These are phyloP conservation scores for Cyclophora albipunctata DNA, from an alignment of 2,888 invertebrate genomes.

Conservation along the genomic window DNA sequence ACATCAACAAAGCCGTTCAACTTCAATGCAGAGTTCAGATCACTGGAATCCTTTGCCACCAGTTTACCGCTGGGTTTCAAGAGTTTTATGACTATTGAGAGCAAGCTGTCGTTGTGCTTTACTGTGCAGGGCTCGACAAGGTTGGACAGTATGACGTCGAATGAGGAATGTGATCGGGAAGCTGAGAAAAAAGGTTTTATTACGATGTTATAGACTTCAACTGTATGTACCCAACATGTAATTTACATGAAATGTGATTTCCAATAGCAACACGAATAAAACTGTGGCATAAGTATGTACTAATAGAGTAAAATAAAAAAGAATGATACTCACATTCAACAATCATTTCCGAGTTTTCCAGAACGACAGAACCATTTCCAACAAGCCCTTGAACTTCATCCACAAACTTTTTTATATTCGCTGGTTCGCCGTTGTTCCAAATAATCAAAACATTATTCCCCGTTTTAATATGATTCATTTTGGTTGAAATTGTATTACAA, in stretches of 20 bases:
- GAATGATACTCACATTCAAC: slow-evolving; percentile 67
- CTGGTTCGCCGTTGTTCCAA: slow-evolving; percentile 69
- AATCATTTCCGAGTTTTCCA: slow-evolving; percentile 78
- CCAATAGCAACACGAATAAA: too few relatives aligned
- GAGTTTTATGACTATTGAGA: slow-evolving; percentile 75
- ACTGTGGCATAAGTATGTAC: too few relatives aligned
- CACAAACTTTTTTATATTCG: slow-evolving; percentile 68
- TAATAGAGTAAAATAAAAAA: too few relatives aligned
- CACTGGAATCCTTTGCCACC: slow-evolving; percentile 62
- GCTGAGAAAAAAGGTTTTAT: slow-evolving; percentile 46
- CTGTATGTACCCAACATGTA: not conserved
- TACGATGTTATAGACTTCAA: not conserved
- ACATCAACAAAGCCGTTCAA: slow-evolving; percentile 78
- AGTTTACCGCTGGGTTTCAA: slow-evolving; percentile 79
- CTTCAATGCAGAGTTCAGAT: slow-evolving; percentile 71
- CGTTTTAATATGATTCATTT: slow-evolving; percentile 47
- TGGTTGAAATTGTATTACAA: slow-evolving; percentile 10
- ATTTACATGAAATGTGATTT: too few relatives aligned
- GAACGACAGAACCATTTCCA: slow-evolving; percentile 62
- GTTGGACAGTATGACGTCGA: slow-evolving; percentile 77
- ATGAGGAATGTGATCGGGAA: slow-evolving; percentile 73
- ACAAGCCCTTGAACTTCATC: slow-evolving; percentile 64
- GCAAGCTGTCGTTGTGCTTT: slow-evolving; percentile 55
- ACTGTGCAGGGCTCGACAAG: slow-evolving; percentile 54
- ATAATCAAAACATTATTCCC: slow-evolving; percentile 72